phyloP scores from a whole-genome alignment of 2,888 invertebrate genomes.

The Criorhina ranunculi region DNA sequence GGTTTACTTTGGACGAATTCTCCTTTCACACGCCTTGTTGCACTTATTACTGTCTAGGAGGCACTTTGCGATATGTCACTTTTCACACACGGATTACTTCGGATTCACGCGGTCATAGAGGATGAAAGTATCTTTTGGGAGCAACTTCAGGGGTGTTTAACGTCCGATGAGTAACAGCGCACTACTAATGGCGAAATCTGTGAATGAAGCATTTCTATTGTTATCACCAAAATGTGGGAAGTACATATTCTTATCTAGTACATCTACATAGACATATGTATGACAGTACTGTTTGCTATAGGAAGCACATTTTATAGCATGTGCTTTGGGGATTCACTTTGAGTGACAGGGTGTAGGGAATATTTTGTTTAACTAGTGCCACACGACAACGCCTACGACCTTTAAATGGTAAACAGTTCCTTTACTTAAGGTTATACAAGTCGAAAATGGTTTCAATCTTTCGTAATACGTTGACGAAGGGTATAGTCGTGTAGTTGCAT shows the following conservation, averaged over 20 bases:
- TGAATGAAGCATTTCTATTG: constrained; percentile 23
- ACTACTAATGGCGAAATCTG: constrained; percentile 19
- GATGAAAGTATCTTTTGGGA: neutral
- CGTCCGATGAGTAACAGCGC: constrained; percentile 27
- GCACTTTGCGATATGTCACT: neutral
- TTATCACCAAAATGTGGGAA: constrained; percentile 3
- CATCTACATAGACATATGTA: neutral
- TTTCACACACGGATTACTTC: neutral
- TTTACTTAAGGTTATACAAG: too few relatives aligned
- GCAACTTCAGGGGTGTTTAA: neutral
- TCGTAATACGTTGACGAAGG: too few relatives aligned
- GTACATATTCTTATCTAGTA: constrained; percentile 50
- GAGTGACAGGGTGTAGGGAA: neutral
- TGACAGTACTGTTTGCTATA: neutral
- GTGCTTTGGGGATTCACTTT: constrained; percentile 10
- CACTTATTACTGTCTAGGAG: neutral
- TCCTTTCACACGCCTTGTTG: neutral
- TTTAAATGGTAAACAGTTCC: too few relatives aligned
- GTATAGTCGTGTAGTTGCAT: too few relatives aligned
- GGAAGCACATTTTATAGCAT: constrained; percentile 20
- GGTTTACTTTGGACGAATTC: constrained; percentile 18
- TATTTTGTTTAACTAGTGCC: neutral
- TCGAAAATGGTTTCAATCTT: too few relatives aligned
- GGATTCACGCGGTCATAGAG: neutral
- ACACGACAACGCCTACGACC: too few relatives aligned